Conservation (phyloP, 2,888 invertebrate species). For the Petrolisthes manimaculis region DNA sequence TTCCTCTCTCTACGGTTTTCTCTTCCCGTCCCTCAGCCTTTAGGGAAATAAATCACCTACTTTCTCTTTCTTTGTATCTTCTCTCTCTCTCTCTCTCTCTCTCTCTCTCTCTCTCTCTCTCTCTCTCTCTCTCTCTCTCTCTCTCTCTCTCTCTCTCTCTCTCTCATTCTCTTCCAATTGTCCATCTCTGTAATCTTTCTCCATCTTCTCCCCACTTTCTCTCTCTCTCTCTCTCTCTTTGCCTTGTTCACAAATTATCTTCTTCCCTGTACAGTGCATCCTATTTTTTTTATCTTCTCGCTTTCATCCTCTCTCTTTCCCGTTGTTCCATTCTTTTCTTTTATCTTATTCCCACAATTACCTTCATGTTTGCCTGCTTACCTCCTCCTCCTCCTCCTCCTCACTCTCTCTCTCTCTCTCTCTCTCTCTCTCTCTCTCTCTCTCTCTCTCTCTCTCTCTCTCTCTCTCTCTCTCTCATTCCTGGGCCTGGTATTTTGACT, state of each 20-base stretch:
- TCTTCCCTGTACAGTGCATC: neutral
- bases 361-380: too few relatives aligned
- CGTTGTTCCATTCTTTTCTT: neutral
- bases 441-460: neutral
- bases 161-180: neutral
- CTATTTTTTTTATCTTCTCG: neutral
- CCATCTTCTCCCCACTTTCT: neutral
- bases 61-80: conserved; percentile 10
- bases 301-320: neutral
- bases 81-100: conserved; percentile 30
- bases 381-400: neutral
- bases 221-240: neutral
- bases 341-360: neutral
- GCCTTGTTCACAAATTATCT: neutral
- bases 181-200: neutral
- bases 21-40: neutral
- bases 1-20: neutral
- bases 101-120: conserved; percentile 25
- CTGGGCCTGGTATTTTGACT: conserved; percentile 17
- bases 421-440: conserved; percentile 12
- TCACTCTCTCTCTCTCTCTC: conserved; percentile 5
- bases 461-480: neutral
- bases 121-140: conserved; percentile 25
- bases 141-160: neutral
- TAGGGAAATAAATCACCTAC: neutral